Base-by-base conservation (phyloP, 2,888 invertebrate genomes). In the Rotaria magnacalcarata region DNA sequence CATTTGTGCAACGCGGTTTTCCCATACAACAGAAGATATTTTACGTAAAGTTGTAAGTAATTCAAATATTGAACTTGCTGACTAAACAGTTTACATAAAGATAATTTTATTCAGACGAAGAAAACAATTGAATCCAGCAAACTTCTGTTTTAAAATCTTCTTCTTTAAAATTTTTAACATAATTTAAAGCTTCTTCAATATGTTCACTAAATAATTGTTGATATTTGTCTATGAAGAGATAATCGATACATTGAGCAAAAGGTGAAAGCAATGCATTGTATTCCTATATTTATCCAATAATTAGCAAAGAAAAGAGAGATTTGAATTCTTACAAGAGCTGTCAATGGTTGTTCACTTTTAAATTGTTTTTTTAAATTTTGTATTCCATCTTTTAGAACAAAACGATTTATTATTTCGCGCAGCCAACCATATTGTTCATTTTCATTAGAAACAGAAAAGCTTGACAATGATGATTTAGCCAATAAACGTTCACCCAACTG, bases 101-200 rank as follows among this genome's bases (percentile, higher is more conserved):
- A 52, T 52, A 16, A 52, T 52, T 52, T 16, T 52, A 88, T 67
- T n/a, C 14, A 27, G 7, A 84, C 80, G 84, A 87, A 87, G 19
- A 60, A 27, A 60, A 10, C 1, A 60, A 75, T 56, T 52, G 21
- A 75, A 58, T 84, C 19, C 3, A 84, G 80, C 87, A 87, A 87
- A 91, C 92, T 89, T 92, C 91, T 86, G 91, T 90, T 88, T 91
- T 92, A 84, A 92, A 90, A 87, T 91, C 91, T 86, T 90, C 90
- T 54, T 91, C 91, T 84, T 90, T 89, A 47, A 92, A 88, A 84
- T 88, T 89, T 87, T 90, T 89, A 21, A 92, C 90, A 88, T 90
- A 90, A 52, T 90, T 89, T 54, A 92, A 89, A 52, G 91, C 90
- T 75, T 88, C 88, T 85, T 91, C 90, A 89, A 92, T 89, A 50